Evolutionary conservation across 2,888 invertebrate species (phyloP), one percentile per base, ranked within the genome.

Genomic region (Chaitophorus viminalis): DNA sequence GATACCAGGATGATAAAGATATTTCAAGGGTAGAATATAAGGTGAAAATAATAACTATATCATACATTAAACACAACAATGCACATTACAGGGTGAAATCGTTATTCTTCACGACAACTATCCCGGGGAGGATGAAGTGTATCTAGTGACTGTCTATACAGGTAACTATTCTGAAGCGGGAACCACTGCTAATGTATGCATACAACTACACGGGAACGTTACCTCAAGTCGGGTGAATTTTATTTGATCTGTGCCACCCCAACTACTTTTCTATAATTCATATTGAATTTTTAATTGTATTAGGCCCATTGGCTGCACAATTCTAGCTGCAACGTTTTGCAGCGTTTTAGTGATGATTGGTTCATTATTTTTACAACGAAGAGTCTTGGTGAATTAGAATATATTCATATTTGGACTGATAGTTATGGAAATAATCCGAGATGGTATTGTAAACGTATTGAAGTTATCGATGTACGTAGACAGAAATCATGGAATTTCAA

Each of bases 151-250:
- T 2, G 90, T 90, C 31, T 90, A 89, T 65, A 90, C 90, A 21
- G 90, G 90, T 25, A 52, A 85, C 36, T 86, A 82, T n/a, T 21
- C 83, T 39, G 84, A 46, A 78, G 88, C 90, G 54, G 90, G 90
- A 36, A 90, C 90, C 14, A 89, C 90, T 18, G 89, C 90, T 6
- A 90, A 90, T 84, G 90, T 90, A 4, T 90, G 90, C 11, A 88
- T 90, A 31, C 89, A 88, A 77, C 54, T 90, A 17, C 65, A 85
- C 17, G 90, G 90, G 18, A 29, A 11, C 25, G n/a, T 46, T 9
- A 29, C 33, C 21, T 21, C 68, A 17, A 88, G 88, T 76, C 36
- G 88, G 33, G 88, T 84, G 31, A 78, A 39, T 88, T 17, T 1
- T 33, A 31, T 29, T 46, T 29, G n/a, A 89, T 89, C n/a, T 39